A percentile compares a stretch with the other conserved stretches of the same genome.
Evolutionary conservation across 2,888 invertebrate species (phyloP).

Genomic region (Rugalucina vietnamica): DNA sequence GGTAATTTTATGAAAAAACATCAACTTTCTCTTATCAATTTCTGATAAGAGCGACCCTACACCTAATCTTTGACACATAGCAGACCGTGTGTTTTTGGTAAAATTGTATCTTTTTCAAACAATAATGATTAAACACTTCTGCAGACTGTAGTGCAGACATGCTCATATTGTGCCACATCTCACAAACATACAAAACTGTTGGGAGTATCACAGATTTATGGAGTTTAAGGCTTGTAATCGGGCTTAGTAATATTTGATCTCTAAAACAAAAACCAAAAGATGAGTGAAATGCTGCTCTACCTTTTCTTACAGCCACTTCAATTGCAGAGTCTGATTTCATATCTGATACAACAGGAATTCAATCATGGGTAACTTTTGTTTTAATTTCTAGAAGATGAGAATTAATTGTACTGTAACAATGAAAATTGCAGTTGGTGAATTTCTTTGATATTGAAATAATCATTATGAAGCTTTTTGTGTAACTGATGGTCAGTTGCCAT

Average conservation of each 20-base stretch:
- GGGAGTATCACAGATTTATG: background rate
- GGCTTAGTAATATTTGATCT: background rate
- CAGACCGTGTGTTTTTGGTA: background rate
- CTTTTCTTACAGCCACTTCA: background rate
- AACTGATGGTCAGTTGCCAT: too few relatives aligned
- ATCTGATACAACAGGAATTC: background rate
- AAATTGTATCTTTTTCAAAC: background rate
- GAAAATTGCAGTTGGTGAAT: too few relatives aligned
- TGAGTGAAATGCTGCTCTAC: background rate
- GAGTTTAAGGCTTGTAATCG: background rate
- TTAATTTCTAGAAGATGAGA: background rate
- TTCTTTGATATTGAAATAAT: background rate
- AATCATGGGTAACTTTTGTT: background rate
- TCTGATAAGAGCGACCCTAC: background rate
- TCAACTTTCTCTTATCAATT: background rate
- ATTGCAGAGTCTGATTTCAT: background rate
- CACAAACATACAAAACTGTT: background rate
- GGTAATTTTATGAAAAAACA: background rate
- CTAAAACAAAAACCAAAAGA: background rate
- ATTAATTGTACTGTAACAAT: background rate
- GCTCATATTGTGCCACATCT: background rate
- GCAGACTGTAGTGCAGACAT: background rate
- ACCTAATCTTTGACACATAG: background rate
- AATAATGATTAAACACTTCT: background rate
- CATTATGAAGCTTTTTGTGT: background rate